Conservation (phyloP, 2,888 invertebrate species). For the Seira ritae region DNA sequence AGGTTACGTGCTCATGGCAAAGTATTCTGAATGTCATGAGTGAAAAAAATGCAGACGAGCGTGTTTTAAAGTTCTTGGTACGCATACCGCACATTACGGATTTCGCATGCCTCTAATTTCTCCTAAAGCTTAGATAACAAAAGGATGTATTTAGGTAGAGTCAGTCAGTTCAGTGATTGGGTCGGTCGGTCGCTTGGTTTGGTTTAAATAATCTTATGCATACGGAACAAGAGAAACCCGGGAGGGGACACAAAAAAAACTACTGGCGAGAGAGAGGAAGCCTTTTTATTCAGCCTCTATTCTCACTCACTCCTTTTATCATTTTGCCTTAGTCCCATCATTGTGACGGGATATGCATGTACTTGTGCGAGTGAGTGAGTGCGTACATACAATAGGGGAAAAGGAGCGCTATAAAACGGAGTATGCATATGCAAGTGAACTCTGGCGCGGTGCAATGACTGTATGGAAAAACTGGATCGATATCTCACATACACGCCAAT, state of each 20-base stretch:
- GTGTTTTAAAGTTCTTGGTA: too few relatives aligned
- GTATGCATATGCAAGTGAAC: too few relatives aligned
- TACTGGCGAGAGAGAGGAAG: not conserved
- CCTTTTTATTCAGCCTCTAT: not conserved
- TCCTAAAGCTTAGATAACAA: not conserved
- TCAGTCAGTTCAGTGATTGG: slow-evolving; percentile 1
- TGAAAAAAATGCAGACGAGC: too few relatives aligned
- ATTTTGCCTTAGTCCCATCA: not conserved
- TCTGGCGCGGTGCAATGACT: slow-evolving; percentile 13
- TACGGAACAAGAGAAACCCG: slow-evolving; percentile 38
- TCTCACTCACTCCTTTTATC: not conserved
- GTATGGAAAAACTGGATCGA: slow-evolving; percentile 8
- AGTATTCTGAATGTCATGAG: too few relatives aligned
- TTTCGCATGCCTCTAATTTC: not conserved
- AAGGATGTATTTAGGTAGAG: not conserved
- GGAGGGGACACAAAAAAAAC: slow-evolving; percentile 43
- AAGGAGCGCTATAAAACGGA: not conserved
- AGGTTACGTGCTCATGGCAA: too few relatives aligned
- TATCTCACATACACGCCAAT: slow-evolving; percentile 1
- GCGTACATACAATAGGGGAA: not conserved
- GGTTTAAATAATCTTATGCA: not conserved
- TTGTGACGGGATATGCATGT: not conserved
- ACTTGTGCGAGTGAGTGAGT: not conserved
- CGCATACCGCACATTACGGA: too few relatives aligned
- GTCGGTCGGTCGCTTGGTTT: not conserved